These are phyloP conservation scores for Oryzias dopingdopingensis DNA, from an alignment of 2,797 vertebrate genomes.

Conservation along the genomic window DNA sequence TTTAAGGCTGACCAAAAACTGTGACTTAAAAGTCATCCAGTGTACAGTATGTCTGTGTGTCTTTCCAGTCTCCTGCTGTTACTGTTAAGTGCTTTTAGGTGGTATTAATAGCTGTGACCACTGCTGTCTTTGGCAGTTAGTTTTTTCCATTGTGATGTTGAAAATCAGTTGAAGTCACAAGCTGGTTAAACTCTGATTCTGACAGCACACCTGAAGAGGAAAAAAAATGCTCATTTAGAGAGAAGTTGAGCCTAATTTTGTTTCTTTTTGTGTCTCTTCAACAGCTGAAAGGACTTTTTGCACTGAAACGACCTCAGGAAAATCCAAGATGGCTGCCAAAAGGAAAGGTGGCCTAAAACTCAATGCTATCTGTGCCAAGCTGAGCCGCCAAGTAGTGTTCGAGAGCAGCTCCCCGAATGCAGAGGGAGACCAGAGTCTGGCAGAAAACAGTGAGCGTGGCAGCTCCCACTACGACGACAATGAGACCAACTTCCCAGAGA, in stretches of 20 bases:
- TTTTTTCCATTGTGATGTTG: slow-evolving; percentile 52
- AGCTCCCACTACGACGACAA: slow-evolving; percentile 80
- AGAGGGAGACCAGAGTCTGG: slow-evolving; percentile 75
- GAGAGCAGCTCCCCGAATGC: slow-evolving; percentile 86
- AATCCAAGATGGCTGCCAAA: slow-evolving; percentile 98
- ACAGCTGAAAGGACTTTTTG: slow-evolving; percentile 98
- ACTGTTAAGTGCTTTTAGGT: slow-evolving; percentile 64
- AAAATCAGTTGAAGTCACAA: slow-evolving; percentile 41
- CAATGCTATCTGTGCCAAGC: slow-evolving; percentile 99
- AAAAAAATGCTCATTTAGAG: slow-evolving; percentile 11
- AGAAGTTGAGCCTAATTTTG: slow-evolving; percentile 3
- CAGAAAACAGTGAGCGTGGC: slow-evolving; percentile 80
- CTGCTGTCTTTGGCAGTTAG: slow-evolving; percentile 43
- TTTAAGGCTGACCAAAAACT: slow-evolving; percentile 60
- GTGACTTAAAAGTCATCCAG: slow-evolving; percentile 63
- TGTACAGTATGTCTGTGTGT: slow-evolving; percentile 63
- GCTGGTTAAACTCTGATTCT: slow-evolving; percentile 17
- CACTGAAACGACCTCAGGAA: slow-evolving; percentile 96
- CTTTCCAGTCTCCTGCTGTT: slow-evolving; percentile 58
- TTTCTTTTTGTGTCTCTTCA: slow-evolving; percentile 23
- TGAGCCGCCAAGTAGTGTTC: slow-evolving; percentile 97
- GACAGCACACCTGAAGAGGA: background rate
- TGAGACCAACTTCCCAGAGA: slow-evolving; percentile 80
- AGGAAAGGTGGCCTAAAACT: slow-evolving; percentile 99
- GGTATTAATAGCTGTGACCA: slow-evolving; percentile 68